Base-by-base conservation (phyloP, 2,797 vertebrate genomes). In the Hyperoplus lanceolatus region DNA sequence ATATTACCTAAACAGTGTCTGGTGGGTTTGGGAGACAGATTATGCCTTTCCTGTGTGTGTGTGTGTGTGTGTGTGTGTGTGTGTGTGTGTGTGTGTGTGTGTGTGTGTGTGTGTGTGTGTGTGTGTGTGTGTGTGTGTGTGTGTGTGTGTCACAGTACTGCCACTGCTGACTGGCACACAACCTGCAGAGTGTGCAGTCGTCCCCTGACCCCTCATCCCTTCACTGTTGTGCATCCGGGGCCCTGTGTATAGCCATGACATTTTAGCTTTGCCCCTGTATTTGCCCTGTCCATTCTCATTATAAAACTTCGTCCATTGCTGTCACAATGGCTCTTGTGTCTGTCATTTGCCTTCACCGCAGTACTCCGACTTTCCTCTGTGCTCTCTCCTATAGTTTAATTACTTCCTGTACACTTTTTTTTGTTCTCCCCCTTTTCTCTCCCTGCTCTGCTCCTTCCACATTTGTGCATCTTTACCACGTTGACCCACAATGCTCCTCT, bases 181-280 rank as follows among this genome's bases (percentile, higher is more conserved):
- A 76, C 80, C 78, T 88, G 84, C 82, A 79, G 87, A 84, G 75
- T 87, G 12, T 80, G 82, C 87, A 82, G 78, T 80, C 76, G 76
- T 75, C 48, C 57, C 4, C 1, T 81, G 83, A 92, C 83, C 84
- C 58, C 58, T 70, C 80, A 38, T 71, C 63, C 70, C 56, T 70
- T 21, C 39, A 29, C n/a, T 43, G 73, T 54, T 66, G 58, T 60
- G 29, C 73, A 64, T 77, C 73, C 39, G 68, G 58, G 59, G 53
- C 60, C 58, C 70, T 11, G 53, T 11, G 29, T 29, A 29, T 29
- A 29, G 79, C 81, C 84, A 75, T 91, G 91, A 88, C 90, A 91
- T 90, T 91, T 92, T 70, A 82, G 81, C 80, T 87, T 83, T 75
- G 79, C 85, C 88, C 80, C 88, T 73, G 73, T 49, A 42, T 85